Conservation (phyloP, 2,113 vertebrate species). For the Aegithalos caudatus region DNA sequence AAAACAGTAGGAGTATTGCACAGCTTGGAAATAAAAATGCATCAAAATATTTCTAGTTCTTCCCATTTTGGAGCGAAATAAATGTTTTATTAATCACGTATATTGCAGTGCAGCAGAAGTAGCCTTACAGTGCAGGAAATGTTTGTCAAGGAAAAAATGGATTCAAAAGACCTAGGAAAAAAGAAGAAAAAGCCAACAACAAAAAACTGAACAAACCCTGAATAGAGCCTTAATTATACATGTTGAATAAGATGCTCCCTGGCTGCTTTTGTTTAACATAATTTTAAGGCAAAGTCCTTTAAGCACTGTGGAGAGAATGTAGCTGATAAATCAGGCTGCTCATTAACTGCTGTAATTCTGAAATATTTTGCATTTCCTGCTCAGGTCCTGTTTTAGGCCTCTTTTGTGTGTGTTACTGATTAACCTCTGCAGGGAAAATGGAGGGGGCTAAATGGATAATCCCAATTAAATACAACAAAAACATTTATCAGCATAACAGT, state of each 20-base stretch:
- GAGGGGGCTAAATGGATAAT: background rate
- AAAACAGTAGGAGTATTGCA: background rate
- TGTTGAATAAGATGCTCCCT: background rate
- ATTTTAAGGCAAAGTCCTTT: constrained; percentile 23
- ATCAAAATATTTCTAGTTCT: background rate
- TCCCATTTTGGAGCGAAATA: background rate
- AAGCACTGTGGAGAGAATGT: background rate
- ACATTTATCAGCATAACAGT: background rate
- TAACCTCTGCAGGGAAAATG: background rate
- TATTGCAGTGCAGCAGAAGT: background rate
- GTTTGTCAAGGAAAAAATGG: background rate
- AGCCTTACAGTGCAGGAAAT: background rate
- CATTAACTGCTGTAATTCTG: background rate
- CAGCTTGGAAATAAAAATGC: background rate
- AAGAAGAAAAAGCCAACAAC: background rate
- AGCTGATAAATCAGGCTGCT: background rate
- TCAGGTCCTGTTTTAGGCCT: background rate
- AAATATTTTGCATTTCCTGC: background rate
- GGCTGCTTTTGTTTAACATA: background rate
- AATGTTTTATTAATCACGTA: background rate
- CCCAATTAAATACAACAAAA: background rate
- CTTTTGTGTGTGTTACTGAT: background rate
- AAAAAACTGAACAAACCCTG: background rate
- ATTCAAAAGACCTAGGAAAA: background rate
- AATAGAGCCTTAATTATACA: background rate